phyloP scores from a whole-genome alignment of 2,797 vertebrate genomes.

The Pipistrellus pipistrellus region DNA sequence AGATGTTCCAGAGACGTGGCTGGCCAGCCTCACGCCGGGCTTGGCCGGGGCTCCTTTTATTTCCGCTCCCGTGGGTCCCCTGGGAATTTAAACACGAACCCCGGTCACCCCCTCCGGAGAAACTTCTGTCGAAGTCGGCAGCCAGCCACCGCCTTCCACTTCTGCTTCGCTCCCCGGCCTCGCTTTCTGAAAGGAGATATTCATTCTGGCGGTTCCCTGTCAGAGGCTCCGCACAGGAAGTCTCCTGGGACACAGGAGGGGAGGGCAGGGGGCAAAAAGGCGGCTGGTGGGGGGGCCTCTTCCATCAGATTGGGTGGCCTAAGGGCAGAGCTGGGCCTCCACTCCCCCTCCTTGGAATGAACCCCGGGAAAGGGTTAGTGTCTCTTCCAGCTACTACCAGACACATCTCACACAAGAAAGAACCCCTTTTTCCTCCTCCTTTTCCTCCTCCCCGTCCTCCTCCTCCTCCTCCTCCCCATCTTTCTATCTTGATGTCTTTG shows the following conservation, averaged over 20 bases:
- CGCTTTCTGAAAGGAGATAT: not conserved
- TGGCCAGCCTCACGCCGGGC: not conserved
- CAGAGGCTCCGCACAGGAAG: not conserved
- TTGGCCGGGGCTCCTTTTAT: not conserved
- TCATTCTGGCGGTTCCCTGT: not conserved
- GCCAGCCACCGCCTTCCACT: not conserved
- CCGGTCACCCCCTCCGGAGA: not conserved
- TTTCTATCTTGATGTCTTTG: not conserved
- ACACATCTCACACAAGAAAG: not conserved
- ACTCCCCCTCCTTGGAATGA: too few species aligned
- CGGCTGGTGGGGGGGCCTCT: not conserved
- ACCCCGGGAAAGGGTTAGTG: not conserved
- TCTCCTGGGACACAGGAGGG: not conserved
- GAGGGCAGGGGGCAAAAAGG: not conserved
- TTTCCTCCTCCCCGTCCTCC: too few species aligned
- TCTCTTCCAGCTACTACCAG: rapidly evolving
- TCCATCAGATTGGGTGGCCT: rapidly evolving
- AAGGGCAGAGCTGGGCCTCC: not conserved
- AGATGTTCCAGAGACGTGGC: not conserved
- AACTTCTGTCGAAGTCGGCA: not conserved
- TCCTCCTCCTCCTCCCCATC: rapidly evolving
- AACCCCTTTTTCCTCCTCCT: too few species aligned
- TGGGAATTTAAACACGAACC: slow-evolving; percentile 16
- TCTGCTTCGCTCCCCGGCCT: not conserved
- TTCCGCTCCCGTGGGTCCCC: not conserved